Conservation (phyloP, 2,113 vertebrate genomes). For the Machaerirhynchus nigripectus region DNA sequence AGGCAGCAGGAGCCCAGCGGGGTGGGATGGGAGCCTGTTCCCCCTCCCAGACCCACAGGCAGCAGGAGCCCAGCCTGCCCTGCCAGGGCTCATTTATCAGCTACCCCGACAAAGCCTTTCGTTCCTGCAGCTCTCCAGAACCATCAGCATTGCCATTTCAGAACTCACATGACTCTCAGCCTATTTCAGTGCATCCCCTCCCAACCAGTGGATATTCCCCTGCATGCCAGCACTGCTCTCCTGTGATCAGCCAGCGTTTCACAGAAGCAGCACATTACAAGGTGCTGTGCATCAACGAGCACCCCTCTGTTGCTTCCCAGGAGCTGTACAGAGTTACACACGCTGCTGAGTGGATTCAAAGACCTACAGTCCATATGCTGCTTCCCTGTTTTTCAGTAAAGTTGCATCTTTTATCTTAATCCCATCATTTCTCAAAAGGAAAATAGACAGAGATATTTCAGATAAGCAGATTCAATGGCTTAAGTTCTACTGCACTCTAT, state of each 20-base stretch:
- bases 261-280: neutral
- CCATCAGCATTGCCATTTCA: neutral
- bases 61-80: neutral
- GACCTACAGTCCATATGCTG: neutral
- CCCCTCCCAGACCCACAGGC: neutral
- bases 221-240: neutral
- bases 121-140: neutral
- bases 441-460: neutral
- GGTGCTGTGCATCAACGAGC: neutral
- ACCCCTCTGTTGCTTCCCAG: neutral
- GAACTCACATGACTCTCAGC: neutral
- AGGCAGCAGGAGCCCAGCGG: too few species aligned
- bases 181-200: neutral
- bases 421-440: neutral
- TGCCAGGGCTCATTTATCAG: neutral
- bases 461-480: neutral
- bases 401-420: neutral
- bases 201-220: neutral
- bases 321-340: neutral
- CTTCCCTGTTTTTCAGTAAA: neutral
- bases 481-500: neutral
- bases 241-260: neutral
- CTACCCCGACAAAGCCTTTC: neutral
- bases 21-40: too few species aligned
- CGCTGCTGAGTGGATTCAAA: neutral